These are phyloP conservation scores for Patiria pectinifera DNA, from an alignment of 53 echinoderm and acorn worm species.

Conservation along the genomic window DNA sequence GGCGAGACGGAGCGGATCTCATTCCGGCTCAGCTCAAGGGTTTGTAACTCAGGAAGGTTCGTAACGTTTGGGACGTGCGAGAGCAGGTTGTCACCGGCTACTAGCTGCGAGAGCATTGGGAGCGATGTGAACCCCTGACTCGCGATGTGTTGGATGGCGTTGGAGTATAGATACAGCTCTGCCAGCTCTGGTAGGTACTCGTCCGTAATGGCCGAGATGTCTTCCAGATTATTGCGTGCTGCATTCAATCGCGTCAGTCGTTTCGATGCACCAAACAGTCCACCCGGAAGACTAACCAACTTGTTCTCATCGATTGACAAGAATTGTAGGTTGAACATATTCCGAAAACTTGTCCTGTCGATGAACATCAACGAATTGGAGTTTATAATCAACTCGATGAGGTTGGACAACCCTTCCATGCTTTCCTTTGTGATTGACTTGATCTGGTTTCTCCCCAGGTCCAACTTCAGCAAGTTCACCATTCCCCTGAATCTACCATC, in stretches of 20 bases:
- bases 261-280: constrained; percentile 31
- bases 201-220: constrained; percentile 41
- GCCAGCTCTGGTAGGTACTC: constrained; percentile 28
- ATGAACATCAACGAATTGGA: constrained; percentile 32
- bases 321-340: not conserved
- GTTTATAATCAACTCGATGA: constrained; percentile 35
- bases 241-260: constrained; percentile 17
- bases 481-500: constrained; percentile 24
- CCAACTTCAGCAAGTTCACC: not conserved
- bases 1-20: constrained; percentile 7
- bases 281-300: constrained; percentile 8
- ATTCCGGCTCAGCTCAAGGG: constrained; percentile 43
- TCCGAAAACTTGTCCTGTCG: constrained; percentile 21
- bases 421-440: not conserved
- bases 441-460: constrained; percentile 49
- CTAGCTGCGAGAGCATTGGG: constrained; percentile 5
- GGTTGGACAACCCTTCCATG: constrained; percentile 9
- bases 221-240: constrained; percentile 11
- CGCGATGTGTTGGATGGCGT: constrained; percentile 23
- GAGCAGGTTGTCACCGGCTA: constrained; percentile 26
- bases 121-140: constrained; percentile 21
- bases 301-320: constrained; percentile 44
- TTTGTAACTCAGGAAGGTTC: constrained; percentile 21
- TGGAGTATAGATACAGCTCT: constrained; percentile 33
- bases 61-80: constrained; percentile 15